These are phyloP conservation scores for Cirrhinus mrigala DNA, from an alignment of 2,797 vertebrate species.

Conservation along the genomic window DNA sequence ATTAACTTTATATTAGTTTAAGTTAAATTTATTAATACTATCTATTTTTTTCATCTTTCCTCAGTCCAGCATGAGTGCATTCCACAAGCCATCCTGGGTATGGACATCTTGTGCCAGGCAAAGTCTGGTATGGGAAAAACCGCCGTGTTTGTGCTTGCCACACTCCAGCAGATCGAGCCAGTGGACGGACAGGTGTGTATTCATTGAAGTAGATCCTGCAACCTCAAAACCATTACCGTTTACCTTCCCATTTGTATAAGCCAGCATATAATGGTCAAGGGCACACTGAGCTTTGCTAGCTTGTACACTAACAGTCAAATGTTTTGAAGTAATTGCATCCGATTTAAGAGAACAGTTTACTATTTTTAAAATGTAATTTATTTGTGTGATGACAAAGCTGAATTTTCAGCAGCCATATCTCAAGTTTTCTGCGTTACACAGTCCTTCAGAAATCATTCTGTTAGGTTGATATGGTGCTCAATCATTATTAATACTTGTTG, in stretches of 20 bases:
- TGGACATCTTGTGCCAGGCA: constrained; percentile 90
- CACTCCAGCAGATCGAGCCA: constrained; percentile 88
- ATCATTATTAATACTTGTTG: background rate
- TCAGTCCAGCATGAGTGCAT: constrained; percentile 91
- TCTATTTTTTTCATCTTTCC: constrained; percentile 24
- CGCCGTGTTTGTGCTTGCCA: constrained; percentile 87
- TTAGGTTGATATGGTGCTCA: background rate
- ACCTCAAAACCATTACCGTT: background rate
- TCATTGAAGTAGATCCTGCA: background rate
- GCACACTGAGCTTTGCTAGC: background rate
- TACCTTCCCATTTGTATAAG: background rate
- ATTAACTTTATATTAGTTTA: background rate
- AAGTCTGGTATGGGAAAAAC: constrained; percentile 94
- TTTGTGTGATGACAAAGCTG: background rate
- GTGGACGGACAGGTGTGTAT: constrained; percentile 84
- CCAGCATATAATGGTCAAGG: background rate
- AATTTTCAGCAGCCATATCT: background rate
- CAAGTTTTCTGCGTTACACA: background rate
- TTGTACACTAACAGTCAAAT: background rate
- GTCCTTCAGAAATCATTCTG: background rate
- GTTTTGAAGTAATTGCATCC: background rate
- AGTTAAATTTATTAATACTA: too few species aligned
- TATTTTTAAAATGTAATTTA: too few species aligned
- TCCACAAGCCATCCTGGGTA: constrained; percentile 89
- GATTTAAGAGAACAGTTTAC: background rate